Evolutionary conservation across 2,797 vertebrate species (phyloP).

Genomic region (Sebastiscus albofasciatus): DNA sequence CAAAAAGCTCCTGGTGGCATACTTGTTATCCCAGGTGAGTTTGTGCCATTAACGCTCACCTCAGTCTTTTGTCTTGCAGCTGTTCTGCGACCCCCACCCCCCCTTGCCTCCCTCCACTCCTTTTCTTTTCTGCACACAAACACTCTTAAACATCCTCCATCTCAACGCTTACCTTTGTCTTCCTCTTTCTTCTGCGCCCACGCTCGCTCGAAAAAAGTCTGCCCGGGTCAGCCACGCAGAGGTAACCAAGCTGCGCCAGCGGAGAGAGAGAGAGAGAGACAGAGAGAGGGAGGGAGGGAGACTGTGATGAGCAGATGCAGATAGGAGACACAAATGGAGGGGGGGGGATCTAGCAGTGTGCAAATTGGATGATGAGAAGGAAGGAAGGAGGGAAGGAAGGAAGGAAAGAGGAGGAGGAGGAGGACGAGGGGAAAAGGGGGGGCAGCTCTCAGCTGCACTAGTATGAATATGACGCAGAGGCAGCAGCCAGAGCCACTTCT

Average conservation of each 20-base stretch:
- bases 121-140: constrained; percentile 14
- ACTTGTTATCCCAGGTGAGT: constrained; percentile 59
- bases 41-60: constrained; percentile 39
- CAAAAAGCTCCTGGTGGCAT: constrained; percentile 23
- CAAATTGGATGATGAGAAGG: constrained; percentile 77
- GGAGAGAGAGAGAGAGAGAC: constrained; percentile 41
- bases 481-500: constrained; percentile 83
- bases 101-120: not conserved
- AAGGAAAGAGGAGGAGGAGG: constrained; percentile 32
- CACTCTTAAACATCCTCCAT: constrained; percentile 52
- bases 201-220: constrained; percentile 72
- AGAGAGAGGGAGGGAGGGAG: constrained; percentile 44
- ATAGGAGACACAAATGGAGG: constrained; percentile 70
- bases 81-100: constrained; percentile 5
- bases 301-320: constrained; percentile 74
- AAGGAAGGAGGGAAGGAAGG: constrained; percentile 56
- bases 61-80: constrained; percentile 70
- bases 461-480: constrained; percentile 88
- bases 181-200: constrained; percentile 66
- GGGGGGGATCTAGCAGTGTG: constrained; percentile 65
- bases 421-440: not conserved
- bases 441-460: constrained; percentile 79
- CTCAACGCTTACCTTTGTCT: constrained; percentile 76
- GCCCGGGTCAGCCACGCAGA: constrained; percentile 75
- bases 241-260: constrained; percentile 67